phyloP scores from a whole-genome alignment of 1,140 invertebrate genomes.

The Neotoxoptera formosana region DNA sequence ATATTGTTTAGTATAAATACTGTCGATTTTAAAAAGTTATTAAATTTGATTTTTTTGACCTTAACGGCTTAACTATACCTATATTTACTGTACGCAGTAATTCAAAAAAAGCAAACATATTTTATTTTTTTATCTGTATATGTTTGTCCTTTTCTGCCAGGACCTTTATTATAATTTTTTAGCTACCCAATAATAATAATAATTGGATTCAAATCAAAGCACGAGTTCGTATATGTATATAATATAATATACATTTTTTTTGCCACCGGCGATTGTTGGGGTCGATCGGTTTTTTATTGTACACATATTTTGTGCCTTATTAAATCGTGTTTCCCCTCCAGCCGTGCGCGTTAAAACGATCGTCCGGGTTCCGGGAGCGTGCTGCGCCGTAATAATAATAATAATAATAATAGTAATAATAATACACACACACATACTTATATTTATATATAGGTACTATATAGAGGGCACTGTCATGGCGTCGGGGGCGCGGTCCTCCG shows the following conservation, averaged over 20 bases:
- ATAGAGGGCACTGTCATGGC: slow-evolving; percentile 47
- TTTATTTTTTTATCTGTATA: neutral
- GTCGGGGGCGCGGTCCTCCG: slow-evolving; percentile 51
- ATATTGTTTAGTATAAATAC: neutral
- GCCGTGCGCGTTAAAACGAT: slow-evolving; percentile 36
- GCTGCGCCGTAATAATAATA: neutral
- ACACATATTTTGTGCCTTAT: slow-evolving; percentile 52
- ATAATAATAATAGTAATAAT: neutral
- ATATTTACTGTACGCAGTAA: neutral
- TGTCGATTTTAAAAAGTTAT: slow-evolving; percentile 5
- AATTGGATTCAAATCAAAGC: slow-evolving; percentile 56
- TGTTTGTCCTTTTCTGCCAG: neutral
- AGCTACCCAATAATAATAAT: slow-evolving; percentile 13
- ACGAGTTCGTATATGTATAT: neutral
- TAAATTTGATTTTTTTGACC: neutral
- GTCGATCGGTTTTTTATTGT: slow-evolving; percentile 54
- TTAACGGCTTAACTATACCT: no score
- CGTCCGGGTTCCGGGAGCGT: slow-evolving; percentile 26
- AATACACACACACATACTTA: neutral
- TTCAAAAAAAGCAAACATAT: neutral
- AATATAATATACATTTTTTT: slow-evolving; percentile 11
- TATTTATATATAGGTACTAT: no score
- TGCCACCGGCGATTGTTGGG: slow-evolving; percentile 23
- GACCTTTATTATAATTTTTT: slow-evolving; percentile 14
- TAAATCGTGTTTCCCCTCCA: slow-evolving; percentile 31